A percentile compares a stretch with the other conserved stretches of the same genome.
Conservation (phyloP, 2,888 invertebrate species). For the Melikaiella ostensackeni region DNA sequence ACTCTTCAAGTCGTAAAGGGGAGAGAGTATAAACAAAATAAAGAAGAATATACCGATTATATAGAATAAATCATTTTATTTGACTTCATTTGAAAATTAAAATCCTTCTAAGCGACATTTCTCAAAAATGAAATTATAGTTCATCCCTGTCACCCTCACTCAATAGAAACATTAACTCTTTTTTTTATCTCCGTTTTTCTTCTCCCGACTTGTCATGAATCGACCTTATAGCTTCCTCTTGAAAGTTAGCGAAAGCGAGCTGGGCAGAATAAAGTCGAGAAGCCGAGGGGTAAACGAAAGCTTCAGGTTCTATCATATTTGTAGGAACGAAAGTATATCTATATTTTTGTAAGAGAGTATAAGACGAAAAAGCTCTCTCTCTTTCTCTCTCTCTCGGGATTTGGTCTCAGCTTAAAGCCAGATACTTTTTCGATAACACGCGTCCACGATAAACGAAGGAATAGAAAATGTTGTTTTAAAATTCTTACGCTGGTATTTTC, state of each 20-base stretch:
- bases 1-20: too few relatives aligned
- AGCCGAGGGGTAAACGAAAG: conserved; percentile 30
- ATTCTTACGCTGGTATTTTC: neutral
- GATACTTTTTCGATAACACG: conserved; percentile 28
- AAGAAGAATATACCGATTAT: too few relatives aligned
- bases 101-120: too few relatives aligned
- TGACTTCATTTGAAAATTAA: too few relatives aligned
- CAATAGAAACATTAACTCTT: neutral
- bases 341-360: conserved; percentile 17
- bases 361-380: conserved; percentile 13
- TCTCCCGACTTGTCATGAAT: conserved; percentile 2
- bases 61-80: too few relatives aligned
- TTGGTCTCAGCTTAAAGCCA: conserved; percentile 25
- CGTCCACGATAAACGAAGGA: conserved; percentile 20
- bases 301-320: conserved; percentile 29
- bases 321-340: conserved; percentile 6
- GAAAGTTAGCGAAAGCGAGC: conserved; percentile 22
- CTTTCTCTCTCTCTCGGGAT: conserved; percentile 9
- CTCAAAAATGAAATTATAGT: too few relatives aligned
- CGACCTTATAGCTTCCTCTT: conserved; percentile 16
- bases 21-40: too few relatives aligned
- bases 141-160: too few relatives aligned
- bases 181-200: neutral
- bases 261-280: conserved; percentile 32
- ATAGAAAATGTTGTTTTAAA: conserved; percentile 16